Evolutionary conservation across 1,140 invertebrate genomes (phyloP).

Genomic region (Chionoecetes opilio): DNA sequence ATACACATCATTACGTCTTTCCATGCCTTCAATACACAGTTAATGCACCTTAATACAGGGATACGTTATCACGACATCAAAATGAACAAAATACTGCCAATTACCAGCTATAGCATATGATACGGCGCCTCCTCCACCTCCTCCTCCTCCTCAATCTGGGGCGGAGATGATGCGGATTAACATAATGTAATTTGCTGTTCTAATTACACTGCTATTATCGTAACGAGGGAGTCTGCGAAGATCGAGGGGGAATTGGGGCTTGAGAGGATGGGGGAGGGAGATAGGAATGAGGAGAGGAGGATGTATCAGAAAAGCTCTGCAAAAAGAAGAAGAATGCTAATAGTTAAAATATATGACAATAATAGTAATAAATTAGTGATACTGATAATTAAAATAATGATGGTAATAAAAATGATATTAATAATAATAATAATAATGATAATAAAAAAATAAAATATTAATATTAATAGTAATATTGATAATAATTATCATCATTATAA

Average conservation of each 20-base stretch:
- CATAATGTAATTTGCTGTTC: neutral
- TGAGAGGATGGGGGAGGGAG: neutral
- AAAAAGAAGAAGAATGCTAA: too few species aligned
- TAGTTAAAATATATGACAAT: too few species aligned
- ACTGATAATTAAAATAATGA: too few species aligned
- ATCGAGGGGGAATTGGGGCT: neutral
- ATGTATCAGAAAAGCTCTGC: too few species aligned
- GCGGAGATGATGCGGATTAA: slow-evolving; percentile 6
- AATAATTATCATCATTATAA: too few species aligned
- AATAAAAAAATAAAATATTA: too few species aligned
- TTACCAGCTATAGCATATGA: neutral
- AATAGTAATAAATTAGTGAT: too few species aligned
- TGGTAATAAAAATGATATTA: too few species aligned
- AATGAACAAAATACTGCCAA: neutral
- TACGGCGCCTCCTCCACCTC: neutral
- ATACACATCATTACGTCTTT: neutral
- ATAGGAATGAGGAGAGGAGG: neutral
- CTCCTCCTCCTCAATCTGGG: neutral
- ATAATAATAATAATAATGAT: too few species aligned
- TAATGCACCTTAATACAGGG: neutral
- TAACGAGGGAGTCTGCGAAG: neutral
- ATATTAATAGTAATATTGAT: too few species aligned
- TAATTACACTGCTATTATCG: slow-evolving; percentile 21
- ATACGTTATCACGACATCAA: neutral
- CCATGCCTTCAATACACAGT: neutral